Evolutionary conservation across 30 jellyfish, hydroid and myxozoan species (phyloP).

Genomic region (Pelagia noctiluca): DNA sequence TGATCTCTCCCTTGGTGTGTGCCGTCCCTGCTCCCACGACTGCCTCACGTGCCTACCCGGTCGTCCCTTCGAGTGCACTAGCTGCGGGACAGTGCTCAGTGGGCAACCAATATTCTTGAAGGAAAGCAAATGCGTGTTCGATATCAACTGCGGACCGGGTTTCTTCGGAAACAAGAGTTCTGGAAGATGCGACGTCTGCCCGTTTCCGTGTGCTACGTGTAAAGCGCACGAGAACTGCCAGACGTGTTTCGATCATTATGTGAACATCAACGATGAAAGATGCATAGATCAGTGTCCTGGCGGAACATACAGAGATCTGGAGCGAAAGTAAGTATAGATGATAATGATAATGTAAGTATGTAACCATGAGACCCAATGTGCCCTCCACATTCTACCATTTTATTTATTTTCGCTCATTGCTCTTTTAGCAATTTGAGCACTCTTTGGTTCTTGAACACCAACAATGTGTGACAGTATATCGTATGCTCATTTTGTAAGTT

Average conservation of each 20-base stretch:
- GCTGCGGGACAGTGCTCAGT: slow-evolving; percentile 43
- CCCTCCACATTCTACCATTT: too few relatives aligned
- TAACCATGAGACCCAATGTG: too few relatives aligned
- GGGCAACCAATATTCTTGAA: slow-evolving; percentile 58
- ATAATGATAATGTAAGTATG: not conserved
- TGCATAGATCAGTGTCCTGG: slow-evolving; percentile 86
- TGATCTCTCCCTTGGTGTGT: slow-evolving; percentile 62
- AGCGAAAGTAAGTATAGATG: slow-evolving; percentile 26
- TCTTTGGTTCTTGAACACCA: too few relatives aligned
- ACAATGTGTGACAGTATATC: too few relatives aligned
- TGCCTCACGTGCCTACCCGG: slow-evolving; percentile 87
- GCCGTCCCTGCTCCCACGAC: slow-evolving; percentile 73
- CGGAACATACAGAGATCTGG: slow-evolving; percentile 71
- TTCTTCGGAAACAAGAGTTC: slow-evolving; percentile 81
- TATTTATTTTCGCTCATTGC: too few relatives aligned
- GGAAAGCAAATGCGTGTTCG: slow-evolving; percentile 78
- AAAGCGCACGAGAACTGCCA: slow-evolving; percentile 73
- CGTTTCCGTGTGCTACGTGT: slow-evolving; percentile 85
- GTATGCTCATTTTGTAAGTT: too few relatives aligned
- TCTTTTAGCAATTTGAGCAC: too few relatives aligned
- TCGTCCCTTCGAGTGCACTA: slow-evolving; percentile 72
- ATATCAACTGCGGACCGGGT: slow-evolving; percentile 72
- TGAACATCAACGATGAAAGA: slow-evolving; percentile 50
- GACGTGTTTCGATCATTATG: slow-evolving; percentile 67
- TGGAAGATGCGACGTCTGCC: slow-evolving; percentile 82